Percentiles rank a stretch among this genome's conserved stretches.
Evolutionary conservation across 2,797 vertebrate genomes (phyloP).

Genomic region (Bufotes viridis): DNA sequence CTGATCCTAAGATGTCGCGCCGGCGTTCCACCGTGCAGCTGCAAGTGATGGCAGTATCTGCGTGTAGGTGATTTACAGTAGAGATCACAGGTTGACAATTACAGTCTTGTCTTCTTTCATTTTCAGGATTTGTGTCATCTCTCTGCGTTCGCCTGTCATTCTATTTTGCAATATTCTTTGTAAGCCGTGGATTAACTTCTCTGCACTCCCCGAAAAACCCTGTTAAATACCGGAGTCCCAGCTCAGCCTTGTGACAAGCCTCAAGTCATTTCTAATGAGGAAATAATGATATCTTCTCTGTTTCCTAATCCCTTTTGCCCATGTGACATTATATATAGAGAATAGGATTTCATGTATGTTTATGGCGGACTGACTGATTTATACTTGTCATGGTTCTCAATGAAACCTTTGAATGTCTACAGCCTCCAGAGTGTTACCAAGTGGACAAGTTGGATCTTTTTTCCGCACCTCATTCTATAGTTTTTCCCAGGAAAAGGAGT

Average conservation of each 20-base stretch:
- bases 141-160: background rate
- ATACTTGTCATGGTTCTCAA: background rate
- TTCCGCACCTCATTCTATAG: too few relatives aligned
- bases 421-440: too few relatives aligned
- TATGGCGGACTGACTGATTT: background rate
- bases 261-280: slow-evolving; percentile 2
- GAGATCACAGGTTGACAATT: background rate
- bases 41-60: background rate
- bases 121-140: background rate
- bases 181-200: background rate
- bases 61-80: background rate
- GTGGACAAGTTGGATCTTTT: too few relatives aligned
- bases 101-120: background rate
- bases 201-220: background rate
- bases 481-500: too few relatives aligned
- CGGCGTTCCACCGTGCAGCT: too few relatives aligned
- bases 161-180: slow-evolving; percentile 17
- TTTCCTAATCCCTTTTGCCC: background rate
- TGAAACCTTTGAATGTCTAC: background rate
- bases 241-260: slow-evolving; percentile 9
- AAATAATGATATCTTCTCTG: background rate
- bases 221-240: background rate
- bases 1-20: too few relatives aligned
- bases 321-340: background rate
- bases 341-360: background rate